A percentile compares a stretch with the other conserved stretches of the same genome.
These are phyloP conservation scores for Rutilus rutilus DNA, from an alignment of 2,113 vertebrate species.

Conservation along the genomic window DNA sequence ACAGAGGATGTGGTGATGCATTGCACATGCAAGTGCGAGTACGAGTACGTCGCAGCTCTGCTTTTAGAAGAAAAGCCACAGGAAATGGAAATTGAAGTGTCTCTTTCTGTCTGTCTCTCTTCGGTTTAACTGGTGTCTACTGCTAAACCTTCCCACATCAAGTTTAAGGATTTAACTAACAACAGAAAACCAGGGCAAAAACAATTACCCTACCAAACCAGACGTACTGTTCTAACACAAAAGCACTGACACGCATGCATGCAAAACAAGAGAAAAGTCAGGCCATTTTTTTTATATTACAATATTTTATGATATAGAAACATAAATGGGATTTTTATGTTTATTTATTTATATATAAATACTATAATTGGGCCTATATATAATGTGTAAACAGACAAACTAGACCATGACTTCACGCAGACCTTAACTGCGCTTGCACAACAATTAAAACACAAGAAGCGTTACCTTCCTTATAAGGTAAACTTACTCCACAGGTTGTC, in stretches of 20 bases:
- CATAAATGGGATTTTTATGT: background rate
- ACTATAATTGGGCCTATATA: background rate
- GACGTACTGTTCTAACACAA: background rate
- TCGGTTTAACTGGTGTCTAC: constrained; percentile 22
- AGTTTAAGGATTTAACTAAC: constrained; percentile 11
- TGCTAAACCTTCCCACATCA: constrained; percentile 7
- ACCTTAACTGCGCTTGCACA: constrained; percentile 6
- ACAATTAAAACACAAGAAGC: background rate
- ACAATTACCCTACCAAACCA: background rate
- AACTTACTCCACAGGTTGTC: constrained; percentile 33
- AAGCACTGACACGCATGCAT: background rate
- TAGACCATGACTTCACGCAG: background rate
- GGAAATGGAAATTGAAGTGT: constrained; percentile 75
- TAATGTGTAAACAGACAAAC: background rate
- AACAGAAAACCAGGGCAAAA: background rate
- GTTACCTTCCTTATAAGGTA: constrained; percentile 64
- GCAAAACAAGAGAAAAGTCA: constrained; percentile 48
- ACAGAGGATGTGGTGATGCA: constrained; percentile 75
- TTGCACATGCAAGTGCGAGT: constrained; percentile 26
- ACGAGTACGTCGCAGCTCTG: constrained; percentile 46
- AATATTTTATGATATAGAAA: background rate
- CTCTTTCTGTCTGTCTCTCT: constrained; percentile 9
- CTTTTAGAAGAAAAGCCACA: constrained; percentile 72
- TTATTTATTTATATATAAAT: background rate
- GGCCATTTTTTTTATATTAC: background rate